Evolutionary conservation across 1,140 invertebrate species (phyloP).

Genomic region (Chlorops oryzae): DNA sequence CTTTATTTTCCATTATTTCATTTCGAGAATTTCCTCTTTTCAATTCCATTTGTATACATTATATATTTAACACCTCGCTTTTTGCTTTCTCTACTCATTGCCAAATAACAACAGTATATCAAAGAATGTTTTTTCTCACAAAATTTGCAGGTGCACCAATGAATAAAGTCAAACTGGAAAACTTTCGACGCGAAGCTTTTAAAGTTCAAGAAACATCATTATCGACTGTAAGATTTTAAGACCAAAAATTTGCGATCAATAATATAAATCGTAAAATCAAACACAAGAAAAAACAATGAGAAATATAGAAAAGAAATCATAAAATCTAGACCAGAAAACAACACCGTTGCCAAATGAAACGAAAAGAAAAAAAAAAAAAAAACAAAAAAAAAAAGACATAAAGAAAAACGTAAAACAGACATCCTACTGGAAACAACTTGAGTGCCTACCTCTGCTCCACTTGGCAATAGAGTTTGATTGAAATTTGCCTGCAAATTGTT

Average conservation of each 20-base stretch:
- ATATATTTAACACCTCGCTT: neutral
- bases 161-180: slow-evolving; percentile 70
- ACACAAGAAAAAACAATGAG: neutral
- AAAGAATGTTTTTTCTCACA: too few species aligned
- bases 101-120: too few species aligned
- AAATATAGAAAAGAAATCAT: neutral
- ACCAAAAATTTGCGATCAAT: neutral
- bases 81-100: slow-evolving; percentile 2
- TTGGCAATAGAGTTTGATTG: neutral
- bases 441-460: slow-evolving; percentile 8
- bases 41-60: too few species aligned
- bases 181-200: slow-evolving; percentile 59
- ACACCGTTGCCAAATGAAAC: slow-evolving; percentile 1
- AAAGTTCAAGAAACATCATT: slow-evolving; percentile 69
- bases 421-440: neutral
- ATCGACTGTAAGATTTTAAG: slow-evolving; percentile 55
- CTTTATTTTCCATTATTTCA: too few species aligned
- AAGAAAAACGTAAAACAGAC: too few species aligned
- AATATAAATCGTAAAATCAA: neutral
- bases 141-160: slow-evolving; percentile 64
- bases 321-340: slow-evolving; percentile 6
- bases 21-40: too few species aligned
- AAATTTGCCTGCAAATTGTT: neutral
- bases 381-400: slow-evolving; percentile 5
- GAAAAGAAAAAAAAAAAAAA: neutral